Conservation (phyloP, 35 echinoderm and acorn worm genomes). For the Acanthaster planci region DNA sequence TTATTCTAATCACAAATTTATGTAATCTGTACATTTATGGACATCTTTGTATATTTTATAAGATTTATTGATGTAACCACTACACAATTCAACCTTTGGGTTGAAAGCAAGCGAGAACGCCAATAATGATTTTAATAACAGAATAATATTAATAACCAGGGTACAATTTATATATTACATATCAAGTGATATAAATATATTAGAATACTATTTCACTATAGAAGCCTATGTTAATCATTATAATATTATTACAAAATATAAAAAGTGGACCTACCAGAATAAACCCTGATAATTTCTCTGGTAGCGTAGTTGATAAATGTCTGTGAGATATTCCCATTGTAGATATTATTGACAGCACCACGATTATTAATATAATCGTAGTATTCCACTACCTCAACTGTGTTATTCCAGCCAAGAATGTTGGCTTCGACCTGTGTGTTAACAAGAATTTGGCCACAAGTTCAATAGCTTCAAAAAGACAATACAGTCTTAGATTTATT, state of each 20-base stretch:
- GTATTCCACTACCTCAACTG: conserved; percentile 32
- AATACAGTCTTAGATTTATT: too few species aligned
- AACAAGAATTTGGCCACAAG: too few species aligned
- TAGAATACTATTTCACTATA: not conserved
- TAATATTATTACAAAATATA: too few species aligned
- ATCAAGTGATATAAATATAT: not conserved
- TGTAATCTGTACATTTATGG: too few species aligned
- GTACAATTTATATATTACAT: not conserved
- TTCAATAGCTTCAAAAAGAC: too few species aligned
- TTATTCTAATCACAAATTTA: too few species aligned
- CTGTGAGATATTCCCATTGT: not conserved
- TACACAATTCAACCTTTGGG: too few species aligned
- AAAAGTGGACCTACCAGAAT: not conserved
- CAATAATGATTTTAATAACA: too few species aligned
- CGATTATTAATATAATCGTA: conserved; percentile 49
- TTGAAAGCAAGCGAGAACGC: too few species aligned
- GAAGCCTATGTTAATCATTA: not conserved
- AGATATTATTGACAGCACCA: not conserved
- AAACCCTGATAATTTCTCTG: conserved; percentile 7
- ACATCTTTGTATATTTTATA: too few species aligned
- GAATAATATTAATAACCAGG: not conserved
- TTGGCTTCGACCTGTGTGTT: conserved; percentile 25
- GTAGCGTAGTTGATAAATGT: conserved; percentile 17
- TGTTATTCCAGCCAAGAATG: not conserved
- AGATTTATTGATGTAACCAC: too few species aligned